Base-by-base conservation (phyloP, 2,888 invertebrate species). In the Pollenia griseotomentosa region DNA sequence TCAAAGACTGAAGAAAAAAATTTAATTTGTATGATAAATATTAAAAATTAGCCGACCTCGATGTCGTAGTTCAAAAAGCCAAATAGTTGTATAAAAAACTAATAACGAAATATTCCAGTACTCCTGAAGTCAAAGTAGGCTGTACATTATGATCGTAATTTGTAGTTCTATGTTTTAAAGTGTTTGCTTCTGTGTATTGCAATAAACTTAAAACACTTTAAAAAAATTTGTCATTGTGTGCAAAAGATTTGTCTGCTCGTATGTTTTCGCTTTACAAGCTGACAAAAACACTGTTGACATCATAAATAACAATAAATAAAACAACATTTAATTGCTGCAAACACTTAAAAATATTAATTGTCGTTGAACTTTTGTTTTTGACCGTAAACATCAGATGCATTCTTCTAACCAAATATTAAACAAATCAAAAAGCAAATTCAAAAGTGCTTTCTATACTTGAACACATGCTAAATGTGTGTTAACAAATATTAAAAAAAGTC, bases 371-470 rank as follows among this genome's bases (percentile, higher is more conserved):
- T 89, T 89, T 87, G 88, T 87, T 78, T 79, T 63, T 85, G 88
- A 86, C 74, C 80, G 85, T 84, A 88, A 85, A 86, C 88, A 88
- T 89, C 89, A 88, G 88, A 84, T 85, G 86, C 88, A 89, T 86
- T 86, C 85, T 66, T 81, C 44, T 68, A 66, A 57, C 57, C 42
- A 59, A 75, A 12, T 48, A 68, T 59, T 51, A 19, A 74, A 81
- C 65, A 59, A 74, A 57, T 77, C 66, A 68, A 57, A 44, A 66
- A 66, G 14, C 46, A 66, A 66, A 46, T 10, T 40, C 53, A 65
- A 42, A 66, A 77, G 14, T 42, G 44, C 23, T 53, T 51, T 75
- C 40, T 65, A 42, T 44, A 55, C 65, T 66, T 66, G 23, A 55
- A 16, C 65, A 66, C 44, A 78, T 66, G 57, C 55, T 66, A 23